Base-by-base conservation (phyloP, 2,888 invertebrate species). In the Volucella inflata region DNA sequence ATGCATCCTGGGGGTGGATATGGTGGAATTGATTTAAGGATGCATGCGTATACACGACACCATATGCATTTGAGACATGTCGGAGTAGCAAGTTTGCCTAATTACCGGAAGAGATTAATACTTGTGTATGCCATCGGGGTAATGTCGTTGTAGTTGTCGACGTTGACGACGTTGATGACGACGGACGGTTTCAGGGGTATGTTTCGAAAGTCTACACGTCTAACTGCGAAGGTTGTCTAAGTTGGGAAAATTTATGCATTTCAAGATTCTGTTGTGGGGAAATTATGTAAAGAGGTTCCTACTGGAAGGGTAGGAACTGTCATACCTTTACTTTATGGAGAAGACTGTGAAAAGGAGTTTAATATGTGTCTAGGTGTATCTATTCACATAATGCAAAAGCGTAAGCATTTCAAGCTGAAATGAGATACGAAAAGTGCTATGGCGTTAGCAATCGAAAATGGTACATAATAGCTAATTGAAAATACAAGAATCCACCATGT, bases 101-200 rank as follows among this genome's bases (percentile, higher is more conserved):
- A 89, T 88, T 88, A 90, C 90, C 90, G 88, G 88, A 89, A 90
- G 89, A 89, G 89, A 89, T 90, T 90, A 90, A 89, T 89, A 90
- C 90, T 90, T 90, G 88, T 85, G 87, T 74, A 75, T 60, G 62
- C 16, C 50, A 67, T 42, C 14, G 17, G 40, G 57, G 40, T 36
- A 46, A 12, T 46, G 68, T n/a, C 30, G 46, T 16, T 59, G 65
- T 9, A 9, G 55, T 46, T 44, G 30, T 40, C 21, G 11, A 14
- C 12, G 21, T 51, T 17, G 46, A 30, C 51, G n/a, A 60, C n/a
- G 21, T 30, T 16, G 36, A n/a, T n/a, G n/a, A n/a, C n/a, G n/a
- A n/a, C 59, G 12, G 48, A 16, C 21, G n/a, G 2, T 8, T n/a
- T n/a, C 8, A 36, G 8, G 2, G 2, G 9, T 8, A n/a, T 4